Percentiles rank a stretch among this genome's conserved stretches.
phyloP scores from a whole-genome alignment of 2,113 vertebrate genomes.

The Labeo catla region DNA sequence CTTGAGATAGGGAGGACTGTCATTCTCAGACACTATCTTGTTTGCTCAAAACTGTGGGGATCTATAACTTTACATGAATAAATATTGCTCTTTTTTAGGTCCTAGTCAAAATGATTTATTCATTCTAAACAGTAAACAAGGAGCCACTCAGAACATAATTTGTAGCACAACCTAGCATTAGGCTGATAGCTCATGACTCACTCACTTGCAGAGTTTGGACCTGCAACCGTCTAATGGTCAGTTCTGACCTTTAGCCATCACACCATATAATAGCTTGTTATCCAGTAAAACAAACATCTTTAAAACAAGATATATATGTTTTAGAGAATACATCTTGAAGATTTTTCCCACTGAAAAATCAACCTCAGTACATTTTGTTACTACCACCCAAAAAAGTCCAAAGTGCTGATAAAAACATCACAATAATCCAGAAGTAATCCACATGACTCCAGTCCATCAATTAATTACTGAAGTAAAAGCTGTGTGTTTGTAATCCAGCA shows the following conservation, averaged over 20 bases:
- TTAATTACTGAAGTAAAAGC: neutral
- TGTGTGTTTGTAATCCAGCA: no score
- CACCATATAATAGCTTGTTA: neutral
- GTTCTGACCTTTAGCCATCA: neutral
- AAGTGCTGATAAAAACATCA: neutral
- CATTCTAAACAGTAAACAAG: neutral
- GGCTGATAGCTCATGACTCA: neutral
- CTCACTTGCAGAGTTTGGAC: neutral
- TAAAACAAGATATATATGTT: neutral
- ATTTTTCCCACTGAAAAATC: neutral
- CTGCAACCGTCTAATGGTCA: neutral
- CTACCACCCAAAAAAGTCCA: neutral
- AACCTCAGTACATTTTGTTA: neutral
- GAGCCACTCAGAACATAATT: neutral
- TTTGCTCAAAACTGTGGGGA: neutral
- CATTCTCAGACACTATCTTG: neutral
- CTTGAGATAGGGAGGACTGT: conserved; percentile 7
- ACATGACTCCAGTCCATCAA: neutral
- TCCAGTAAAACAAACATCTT: neutral
- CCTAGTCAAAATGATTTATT: neutral
- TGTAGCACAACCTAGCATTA: neutral
- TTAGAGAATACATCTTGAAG: neutral
- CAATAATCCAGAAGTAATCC: neutral
- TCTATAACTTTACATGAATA: conserved; percentile 6
- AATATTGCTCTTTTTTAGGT: neutral